These are phyloP conservation scores for Liposcelis brunnea DNA, from an alignment of 2,888 invertebrate genomes.

Conservation along the genomic window DNA sequence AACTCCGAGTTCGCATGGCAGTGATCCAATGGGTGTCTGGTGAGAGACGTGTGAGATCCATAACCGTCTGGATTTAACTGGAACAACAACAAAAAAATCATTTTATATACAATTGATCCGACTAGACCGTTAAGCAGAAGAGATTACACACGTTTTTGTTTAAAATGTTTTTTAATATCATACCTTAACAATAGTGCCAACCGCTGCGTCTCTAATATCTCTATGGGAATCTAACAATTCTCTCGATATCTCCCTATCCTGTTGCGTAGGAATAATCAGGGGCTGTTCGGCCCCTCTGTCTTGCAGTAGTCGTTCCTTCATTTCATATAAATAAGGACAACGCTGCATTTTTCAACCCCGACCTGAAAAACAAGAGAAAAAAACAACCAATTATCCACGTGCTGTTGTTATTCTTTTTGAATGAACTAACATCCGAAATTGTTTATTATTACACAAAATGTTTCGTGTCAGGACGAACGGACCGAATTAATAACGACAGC, in stretches of 20 bases:
- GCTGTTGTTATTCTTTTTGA: too few species aligned
- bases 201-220: slow-evolving; percentile 27
- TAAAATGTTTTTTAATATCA: slow-evolving; percentile 4
- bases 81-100: slow-evolving; percentile 18
- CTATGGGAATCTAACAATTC: slow-evolving; percentile 27
- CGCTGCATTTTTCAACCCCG: slow-evolving; percentile 44
- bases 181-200: slow-evolving; percentile 82
- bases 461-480: too few species aligned
- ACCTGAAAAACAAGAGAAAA: too few species aligned
- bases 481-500: too few species aligned
- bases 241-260: slow-evolving; percentile 34
- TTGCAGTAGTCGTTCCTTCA: slow-evolving; percentile 77
- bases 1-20: slow-evolving; percentile 28
- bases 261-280: slow-evolving; percentile 38
- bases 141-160: background rate
- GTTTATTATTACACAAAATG: too few species aligned
- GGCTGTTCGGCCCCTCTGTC: slow-evolving; percentile 45
- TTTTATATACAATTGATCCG: slow-evolving; percentile 8
- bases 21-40: slow-evolving; percentile 36
- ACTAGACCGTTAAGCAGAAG: too few species aligned
- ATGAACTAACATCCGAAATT: too few species aligned
- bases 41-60: slow-evolving; percentile 57
- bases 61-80: slow-evolving; percentile 79
- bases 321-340: slow-evolving; percentile 84
- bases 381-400: too few species aligned